These are phyloP conservation scores for Campoplex nolae DNA, from an alignment of 2,888 invertebrate species.

Conservation along the genomic window DNA sequence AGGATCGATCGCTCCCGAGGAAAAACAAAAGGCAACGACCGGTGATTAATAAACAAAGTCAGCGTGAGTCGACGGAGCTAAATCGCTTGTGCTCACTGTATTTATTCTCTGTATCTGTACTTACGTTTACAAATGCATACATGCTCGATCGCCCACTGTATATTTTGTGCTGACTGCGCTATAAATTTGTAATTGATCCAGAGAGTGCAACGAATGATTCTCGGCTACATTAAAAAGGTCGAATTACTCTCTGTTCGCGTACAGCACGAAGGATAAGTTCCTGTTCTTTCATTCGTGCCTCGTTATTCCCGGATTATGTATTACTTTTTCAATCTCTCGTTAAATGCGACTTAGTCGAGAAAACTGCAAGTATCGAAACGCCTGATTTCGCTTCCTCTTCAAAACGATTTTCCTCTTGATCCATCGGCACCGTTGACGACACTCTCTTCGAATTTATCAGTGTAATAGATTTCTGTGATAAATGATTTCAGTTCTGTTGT, in stretches of 20 bases:
- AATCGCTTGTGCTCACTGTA: conserved; percentile 26
- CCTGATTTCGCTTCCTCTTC: conserved; percentile 8
- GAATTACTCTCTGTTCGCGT: conserved; percentile 52
- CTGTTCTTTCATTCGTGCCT: conserved; percentile 31
- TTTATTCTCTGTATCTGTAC: conserved; percentile 7
- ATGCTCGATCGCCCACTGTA: conserved; percentile 42
- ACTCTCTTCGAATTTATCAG: neutral
- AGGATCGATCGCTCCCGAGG: conserved; percentile 52
- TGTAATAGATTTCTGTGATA: neutral
- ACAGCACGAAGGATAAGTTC: conserved; percentile 57
- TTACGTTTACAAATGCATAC: neutral
- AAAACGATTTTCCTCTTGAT: neutral
- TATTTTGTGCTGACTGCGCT: conserved; percentile 37
- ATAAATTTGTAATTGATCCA: conserved; percentile 71
- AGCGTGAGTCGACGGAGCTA: conserved; percentile 65
- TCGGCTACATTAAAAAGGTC: conserved; percentile 62
- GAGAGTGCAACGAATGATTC: conserved; percentile 62
- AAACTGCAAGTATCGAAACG: conserved; percentile 30
- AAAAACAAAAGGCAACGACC: conserved; percentile 66
- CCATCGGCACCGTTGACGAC: neutral
- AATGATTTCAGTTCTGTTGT: neutral
- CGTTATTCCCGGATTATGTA: conserved; percentile 47
- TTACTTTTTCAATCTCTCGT: conserved; percentile 49
- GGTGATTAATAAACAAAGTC: conserved; percentile 68
- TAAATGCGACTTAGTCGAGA: conserved; percentile 48